A percentile compares a stretch with the other conserved stretches of the same genome.
These are phyloP conservation scores for Cyanoramphus novaezelandiae DNA, from an alignment of 2,113 vertebrate species.

Conservation along the genomic window DNA sequence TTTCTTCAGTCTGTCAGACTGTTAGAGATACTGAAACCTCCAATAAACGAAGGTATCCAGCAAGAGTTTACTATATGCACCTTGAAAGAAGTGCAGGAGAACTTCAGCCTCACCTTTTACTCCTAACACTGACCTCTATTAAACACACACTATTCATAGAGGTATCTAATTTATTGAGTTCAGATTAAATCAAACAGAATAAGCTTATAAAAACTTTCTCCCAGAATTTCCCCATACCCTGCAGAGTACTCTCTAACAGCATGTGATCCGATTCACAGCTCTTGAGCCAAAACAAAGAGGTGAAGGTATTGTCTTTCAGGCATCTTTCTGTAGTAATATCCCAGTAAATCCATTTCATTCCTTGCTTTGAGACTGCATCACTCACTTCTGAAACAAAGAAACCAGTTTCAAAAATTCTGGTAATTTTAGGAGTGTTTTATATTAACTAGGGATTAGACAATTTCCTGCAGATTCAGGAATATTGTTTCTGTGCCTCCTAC, in stretches of 20 bases:
- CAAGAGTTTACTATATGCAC: background rate
- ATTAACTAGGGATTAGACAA: background rate
- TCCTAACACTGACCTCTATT: background rate
- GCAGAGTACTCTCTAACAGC: background rate
- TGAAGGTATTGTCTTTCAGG: background rate
- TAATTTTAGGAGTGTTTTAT: background rate
- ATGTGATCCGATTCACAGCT: background rate
- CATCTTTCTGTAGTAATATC: background rate
- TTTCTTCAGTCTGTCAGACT: background rate
- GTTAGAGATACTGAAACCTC: background rate
- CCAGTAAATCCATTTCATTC: background rate
- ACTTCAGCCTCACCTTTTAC: background rate
- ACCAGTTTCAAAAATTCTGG: background rate
- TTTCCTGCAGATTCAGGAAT: background rate
- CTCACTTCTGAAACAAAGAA: background rate
- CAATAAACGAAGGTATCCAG: background rate
- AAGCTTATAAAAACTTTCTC: background rate
- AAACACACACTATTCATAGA: background rate
- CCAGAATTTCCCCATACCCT: background rate
- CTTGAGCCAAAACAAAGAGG: background rate
- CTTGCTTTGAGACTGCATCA: background rate
- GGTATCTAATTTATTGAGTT: fast-evolving
- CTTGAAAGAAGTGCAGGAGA: background rate
- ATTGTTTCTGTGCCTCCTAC: background rate
- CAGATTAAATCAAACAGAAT: background rate